phyloP scores from a whole-genome alignment of 2,797 vertebrate genomes.

The Bradypodion ventrale region DNA sequence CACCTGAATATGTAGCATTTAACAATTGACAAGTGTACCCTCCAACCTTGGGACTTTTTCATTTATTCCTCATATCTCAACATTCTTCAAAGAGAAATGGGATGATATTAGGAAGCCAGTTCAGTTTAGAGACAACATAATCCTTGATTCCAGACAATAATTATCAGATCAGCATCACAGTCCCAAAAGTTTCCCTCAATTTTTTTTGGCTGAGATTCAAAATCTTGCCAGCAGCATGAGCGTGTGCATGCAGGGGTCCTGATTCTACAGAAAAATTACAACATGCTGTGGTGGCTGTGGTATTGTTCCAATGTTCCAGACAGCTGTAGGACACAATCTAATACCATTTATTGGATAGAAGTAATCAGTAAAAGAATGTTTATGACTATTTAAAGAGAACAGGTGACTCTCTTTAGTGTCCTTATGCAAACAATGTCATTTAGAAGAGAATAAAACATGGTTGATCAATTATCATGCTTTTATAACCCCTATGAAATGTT shows the following conservation, averaged over 20 bases:
- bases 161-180: background rate
- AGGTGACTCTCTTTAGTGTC: background rate
- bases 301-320: no score
- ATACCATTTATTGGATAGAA: background rate
- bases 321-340: no score
- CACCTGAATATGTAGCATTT: no score
- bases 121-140: background rate
- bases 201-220: no score
- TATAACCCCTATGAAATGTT: no score
- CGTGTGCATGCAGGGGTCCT: background rate
- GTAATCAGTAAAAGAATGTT: background rate
- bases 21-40: no score
- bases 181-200: background rate
- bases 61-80: no score
- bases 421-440: background rate
- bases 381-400: background rate
- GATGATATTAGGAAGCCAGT: background rate
- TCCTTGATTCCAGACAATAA: background rate
- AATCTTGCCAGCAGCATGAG: background rate
- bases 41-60: no score
- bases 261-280: background rate
- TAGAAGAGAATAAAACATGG: background rate
- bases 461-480: background rate
- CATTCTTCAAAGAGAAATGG: background rate
- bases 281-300: no score